These are phyloP conservation scores for Clarias magur DNA, from an alignment of 2,113 vertebrate species.

Conservation along the genomic window DNA sequence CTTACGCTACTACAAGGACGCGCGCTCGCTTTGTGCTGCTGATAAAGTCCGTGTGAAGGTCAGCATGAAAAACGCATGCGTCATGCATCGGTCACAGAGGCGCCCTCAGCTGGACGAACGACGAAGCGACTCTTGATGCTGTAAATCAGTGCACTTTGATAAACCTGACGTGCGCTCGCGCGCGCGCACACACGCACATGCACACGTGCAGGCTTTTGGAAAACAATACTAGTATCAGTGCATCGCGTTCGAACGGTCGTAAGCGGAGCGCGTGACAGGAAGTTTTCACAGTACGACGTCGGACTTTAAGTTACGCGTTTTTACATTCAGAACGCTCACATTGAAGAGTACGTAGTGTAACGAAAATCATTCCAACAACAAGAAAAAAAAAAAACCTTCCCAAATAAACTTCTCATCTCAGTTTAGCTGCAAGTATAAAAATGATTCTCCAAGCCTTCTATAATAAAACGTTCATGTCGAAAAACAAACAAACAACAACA, in stretches of 20 bases:
- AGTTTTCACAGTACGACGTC: slow-evolving; percentile 37
- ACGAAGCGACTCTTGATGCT: slow-evolving; percentile 7
- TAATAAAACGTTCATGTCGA: slow-evolving; percentile 20
- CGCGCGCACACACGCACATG: neutral
- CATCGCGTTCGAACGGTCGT: slow-evolving; percentile 13
- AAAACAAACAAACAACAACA: neutral
- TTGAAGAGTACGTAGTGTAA: neutral
- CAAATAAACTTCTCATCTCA: neutral
- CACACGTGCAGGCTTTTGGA: neutral
- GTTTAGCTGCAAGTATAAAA: slow-evolving; percentile 40
- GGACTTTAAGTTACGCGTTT: slow-evolving; percentile 8
- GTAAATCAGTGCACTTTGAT: slow-evolving; percentile 51
- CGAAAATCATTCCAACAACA: neutral
- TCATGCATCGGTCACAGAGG: slow-evolving; percentile 31
- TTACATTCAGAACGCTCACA: slow-evolving; percentile 44
- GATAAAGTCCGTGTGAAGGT: neutral
- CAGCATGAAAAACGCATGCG: slow-evolving; percentile 20
- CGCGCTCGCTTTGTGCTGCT: slow-evolving; percentile 4
- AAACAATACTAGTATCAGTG: slow-evolving; percentile 41
- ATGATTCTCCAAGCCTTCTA: neutral
- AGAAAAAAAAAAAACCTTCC: slow-evolving; percentile 1
- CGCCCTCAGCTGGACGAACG: slow-evolving; percentile 32
- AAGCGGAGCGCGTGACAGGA: neutral
- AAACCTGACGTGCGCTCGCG: neutral
- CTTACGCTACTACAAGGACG: neutral